Conservation (phyloP, 2,888 invertebrate species). For the Anoplius nigerrimus region DNA sequence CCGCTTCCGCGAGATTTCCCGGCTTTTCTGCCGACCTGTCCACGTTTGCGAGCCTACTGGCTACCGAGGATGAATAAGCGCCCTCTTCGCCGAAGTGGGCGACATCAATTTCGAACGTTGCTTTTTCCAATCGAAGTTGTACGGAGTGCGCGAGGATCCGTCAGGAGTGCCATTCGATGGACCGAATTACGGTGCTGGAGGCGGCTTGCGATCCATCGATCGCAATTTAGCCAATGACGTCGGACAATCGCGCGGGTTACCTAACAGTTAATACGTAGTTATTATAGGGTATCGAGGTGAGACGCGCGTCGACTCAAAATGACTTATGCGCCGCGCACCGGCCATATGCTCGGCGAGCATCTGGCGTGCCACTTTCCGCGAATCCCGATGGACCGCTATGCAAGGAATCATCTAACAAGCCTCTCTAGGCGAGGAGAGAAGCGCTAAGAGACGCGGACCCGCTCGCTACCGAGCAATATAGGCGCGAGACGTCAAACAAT, state of each 20-base stretch:
- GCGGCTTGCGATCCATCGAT: not conserved
- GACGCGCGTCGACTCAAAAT: conserved; percentile 26
- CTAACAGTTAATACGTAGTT: conserved; percentile 37
- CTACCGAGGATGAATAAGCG: no score
- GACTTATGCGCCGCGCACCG: conserved; percentile 42
- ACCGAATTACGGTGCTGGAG: no score
- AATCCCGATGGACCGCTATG: conserved; percentile 51
- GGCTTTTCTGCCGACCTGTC: not conserved
- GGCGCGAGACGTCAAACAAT: no score
- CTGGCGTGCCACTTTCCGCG: conserved; percentile 64
- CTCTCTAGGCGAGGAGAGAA: no score
- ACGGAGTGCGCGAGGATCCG: no score
- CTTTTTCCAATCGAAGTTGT: no score
- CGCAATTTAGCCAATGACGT: not conserved
- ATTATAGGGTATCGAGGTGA: conserved; percentile 29
- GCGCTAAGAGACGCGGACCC: no score
- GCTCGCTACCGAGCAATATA: no score
- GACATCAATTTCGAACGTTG: no score
- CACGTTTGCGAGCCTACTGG: not conserved
- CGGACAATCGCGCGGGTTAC: conserved; percentile 9
- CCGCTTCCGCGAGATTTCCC: conserved; percentile 3
- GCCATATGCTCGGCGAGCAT: conserved; percentile 60
- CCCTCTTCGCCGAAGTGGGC: no score
- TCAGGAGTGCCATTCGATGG: not conserved
- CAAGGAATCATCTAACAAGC: conserved; percentile 13